Evolutionary conservation across 2,113 vertebrate genomes (phyloP), one percentile per base, ranked within the genome.

Genomic region (Coracopsis vasa): DNA sequence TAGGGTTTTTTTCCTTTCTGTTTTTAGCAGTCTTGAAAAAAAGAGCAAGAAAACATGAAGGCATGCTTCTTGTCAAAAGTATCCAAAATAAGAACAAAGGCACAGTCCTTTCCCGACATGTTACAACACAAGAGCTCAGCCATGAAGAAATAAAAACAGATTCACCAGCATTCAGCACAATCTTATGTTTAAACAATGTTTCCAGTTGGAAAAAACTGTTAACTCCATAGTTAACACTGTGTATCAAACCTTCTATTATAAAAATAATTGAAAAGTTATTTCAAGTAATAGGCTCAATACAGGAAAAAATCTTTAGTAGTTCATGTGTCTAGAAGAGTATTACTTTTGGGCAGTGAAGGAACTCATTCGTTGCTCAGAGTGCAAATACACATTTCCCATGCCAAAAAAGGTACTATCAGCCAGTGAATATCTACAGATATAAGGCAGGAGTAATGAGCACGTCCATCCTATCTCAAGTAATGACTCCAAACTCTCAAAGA

Each of bases 21-120:
- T 16, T 88, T 88, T 92, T 53, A 92, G 67, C 41, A 77, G 31
- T 70, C 58, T 86, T 77, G 66, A 4, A 66, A 90, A 88, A 90
- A 72, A 44, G 14, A 71, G 17, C 50, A 37, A 65, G 31, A 45
- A 82, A 95, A 65, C 14, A 83, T 41, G 24, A 92, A 94, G 48
- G 35, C 21, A 77, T 25, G 24, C 14, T 69, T 91, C 77, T 91
- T 56, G 41, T 37, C 42, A 80, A 19, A 92, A 80, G 54, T 35
- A 73, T 20, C 45, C n/a, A 84, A 89, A 94, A 60, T 45, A 70
- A 84, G 77, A 94, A 78, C 51, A 90, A 64, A 90, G 54, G 47
- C 39, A 72, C 11, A 50, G 69, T 66, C 41, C 28, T 71, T 77
- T 78, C n/a, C 41, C 66, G 75, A 44, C 39, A 53, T 11, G 31